These are phyloP conservation scores for Habropoda laboriosa DNA, from an alignment of 1,140 invertebrate genomes.

Conservation along the genomic window DNA sequence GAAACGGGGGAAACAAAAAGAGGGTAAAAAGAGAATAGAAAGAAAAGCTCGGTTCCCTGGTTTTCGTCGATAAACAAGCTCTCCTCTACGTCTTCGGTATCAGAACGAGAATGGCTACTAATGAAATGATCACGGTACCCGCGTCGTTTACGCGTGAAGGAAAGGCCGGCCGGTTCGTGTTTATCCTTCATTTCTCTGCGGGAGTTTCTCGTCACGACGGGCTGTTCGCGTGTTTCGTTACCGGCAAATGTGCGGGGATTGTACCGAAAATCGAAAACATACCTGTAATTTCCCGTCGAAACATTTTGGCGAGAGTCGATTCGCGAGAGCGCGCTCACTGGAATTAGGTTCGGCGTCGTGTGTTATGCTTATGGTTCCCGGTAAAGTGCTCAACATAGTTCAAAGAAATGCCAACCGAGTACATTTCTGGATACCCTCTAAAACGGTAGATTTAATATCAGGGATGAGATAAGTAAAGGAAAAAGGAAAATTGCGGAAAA, in stretches of 20 bases:
- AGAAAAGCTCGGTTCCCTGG: conserved; percentile 5
- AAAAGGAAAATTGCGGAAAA: not conserved
- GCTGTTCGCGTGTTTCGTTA: conserved; percentile 13
- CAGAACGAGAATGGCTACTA: conserved; percentile 39
- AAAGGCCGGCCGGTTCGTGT: conserved; percentile 50
- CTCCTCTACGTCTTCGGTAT: conserved; percentile 1
- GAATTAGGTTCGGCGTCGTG: not conserved
- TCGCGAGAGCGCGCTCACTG: not conserved
- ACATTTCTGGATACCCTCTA: too few species aligned
- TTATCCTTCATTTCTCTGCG: conserved; percentile 57
- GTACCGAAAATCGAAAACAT: conserved; percentile 27
- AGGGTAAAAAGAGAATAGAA: not conserved
- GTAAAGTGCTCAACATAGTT: not conserved
- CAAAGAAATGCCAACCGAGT: not conserved
- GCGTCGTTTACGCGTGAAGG: conserved; percentile 13
- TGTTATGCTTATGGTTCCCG: not conserved
- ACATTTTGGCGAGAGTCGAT: not conserved
- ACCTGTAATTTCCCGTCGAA: conserved; percentile 19
- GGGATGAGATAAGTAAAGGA: not conserved
- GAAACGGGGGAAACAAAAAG: not conserved
- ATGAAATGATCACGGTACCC: conserved; percentile 61
- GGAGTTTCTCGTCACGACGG: conserved; percentile 38
- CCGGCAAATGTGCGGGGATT: not conserved
- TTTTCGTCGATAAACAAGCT: conserved; percentile 59
- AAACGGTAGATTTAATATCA: not conserved